Base-by-base conservation (phyloP, 1,140 invertebrate genomes). In the Bombyx mandarina region DNA sequence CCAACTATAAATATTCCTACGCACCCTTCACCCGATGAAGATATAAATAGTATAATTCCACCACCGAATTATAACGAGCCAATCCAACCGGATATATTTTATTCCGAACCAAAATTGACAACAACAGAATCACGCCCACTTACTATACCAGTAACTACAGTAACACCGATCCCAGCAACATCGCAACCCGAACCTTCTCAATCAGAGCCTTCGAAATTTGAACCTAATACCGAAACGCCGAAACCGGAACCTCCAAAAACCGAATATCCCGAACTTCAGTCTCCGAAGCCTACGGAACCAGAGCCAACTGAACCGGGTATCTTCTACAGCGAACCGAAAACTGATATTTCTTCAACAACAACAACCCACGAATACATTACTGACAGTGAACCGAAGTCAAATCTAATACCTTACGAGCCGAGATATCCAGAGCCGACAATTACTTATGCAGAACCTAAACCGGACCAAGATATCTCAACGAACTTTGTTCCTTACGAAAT, bases 1-100 rank as follows among this genome's bases (percentile, higher is more conserved):
- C 46, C 56, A 47, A 52, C 58, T 26, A 54, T 62, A 54, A 46
- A 68, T 9, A 69, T 46, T 2, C 54, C 60, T 8, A 62, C 61
- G 7, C n/a, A 52, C 8, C 26, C 52, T 43, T 43, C 35, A 44
- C 52, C 52, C 22, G 43, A 58, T 18, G 44, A 61, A n/a, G 46
- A 18, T 43, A 43, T 53, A 53, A 52, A 57, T 43, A 45, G 57
- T 42, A 57, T 54, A 8, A 8, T 45, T n/a, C 54, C 18, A 47
- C 26, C 2, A 1, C 26, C 26, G 26, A 35, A 49, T 18, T 51
- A 56, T 43, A 35, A 45, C 8, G 48, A 18, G n/a, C 12, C 48
- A 8, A 26, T 12, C 26, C 7, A 50, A 2, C n/a, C 48, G 45
- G 45, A 47, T 22, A 26, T 8, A 22, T 50, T 50, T 8, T 22